Evolutionary conservation across 2,797 vertebrate species (phyloP), one percentile per base, ranked within the genome.

Genomic region (Enteromius thamalakanensis): DNA sequence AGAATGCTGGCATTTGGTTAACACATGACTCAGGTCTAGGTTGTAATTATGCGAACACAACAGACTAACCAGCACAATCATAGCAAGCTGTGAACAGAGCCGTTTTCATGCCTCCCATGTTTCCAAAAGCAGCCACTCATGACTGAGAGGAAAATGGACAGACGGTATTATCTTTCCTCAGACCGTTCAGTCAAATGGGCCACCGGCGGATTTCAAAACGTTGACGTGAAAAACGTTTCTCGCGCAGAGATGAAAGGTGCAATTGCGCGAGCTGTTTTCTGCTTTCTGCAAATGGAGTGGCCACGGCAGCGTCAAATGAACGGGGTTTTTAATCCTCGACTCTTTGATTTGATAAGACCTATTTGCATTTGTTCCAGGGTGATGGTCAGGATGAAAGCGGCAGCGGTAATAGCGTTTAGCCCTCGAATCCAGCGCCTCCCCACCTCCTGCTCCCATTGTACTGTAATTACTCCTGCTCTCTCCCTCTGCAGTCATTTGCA

Each of bases 321-420:
- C n/a, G 2, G 21, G 14, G 7, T 80, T 26, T 80, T 32, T 47
- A 72, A 71, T 81, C 68, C 29, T 76, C 49, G 1, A 37, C 75
- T 86, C 71, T 87, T 84, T 86, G 55, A 86, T 90, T 88, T 86
- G 68, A 88, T 89, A 34, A 89, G 86, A 60, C 82, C 74, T 81
- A 79, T 90, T 91, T 90, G 87, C 87, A 32, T 83, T 79, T 87
- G 88, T 90, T 89, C 87, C 85, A 83, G 71, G 86, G 81, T 88
- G 89, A 87, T 74, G 84, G 86, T 86, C 76, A 87, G 85, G 90
- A 91, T 91, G 53, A 92, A 92, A 91, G 90, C 81, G 76, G 74
- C 85, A 2, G 68, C 65, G 77, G 74, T 70, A 86, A 85, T 75
- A 82, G 58, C 53, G 55, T 82, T 90, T 88, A 85, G 76, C 58